A percentile compares a stretch with the other conserved stretches of the same genome.
Evolutionary conservation across 2,113 vertebrate species (phyloP).

Genomic region (Gopherus evgoodei): DNA sequence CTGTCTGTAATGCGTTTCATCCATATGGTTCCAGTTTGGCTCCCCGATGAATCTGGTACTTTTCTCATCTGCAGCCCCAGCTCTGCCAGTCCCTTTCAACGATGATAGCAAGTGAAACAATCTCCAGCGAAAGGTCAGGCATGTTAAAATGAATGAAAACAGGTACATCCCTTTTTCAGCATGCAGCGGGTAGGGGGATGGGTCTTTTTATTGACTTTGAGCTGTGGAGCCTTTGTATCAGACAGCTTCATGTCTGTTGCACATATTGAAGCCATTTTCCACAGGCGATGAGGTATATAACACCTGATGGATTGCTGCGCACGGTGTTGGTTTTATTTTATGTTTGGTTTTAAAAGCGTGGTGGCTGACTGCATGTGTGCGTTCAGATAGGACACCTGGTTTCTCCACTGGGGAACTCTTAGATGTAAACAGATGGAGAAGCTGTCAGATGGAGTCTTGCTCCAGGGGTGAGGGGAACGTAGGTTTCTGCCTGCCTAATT

Average conservation of each 20-base stretch:
- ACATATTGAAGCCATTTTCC: not conserved
- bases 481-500: not conserved
- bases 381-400: not conserved
- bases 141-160: not conserved
- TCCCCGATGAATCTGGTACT: not conserved
- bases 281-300: not conserved
- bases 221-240: not conserved
- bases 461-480: not conserved
- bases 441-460: not conserved
- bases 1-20: not conserved
- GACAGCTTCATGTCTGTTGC: not conserved
- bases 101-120: not conserved
- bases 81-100: not conserved
- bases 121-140: not conserved
- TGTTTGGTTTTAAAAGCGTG: accelerated
- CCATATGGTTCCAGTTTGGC: not conserved
- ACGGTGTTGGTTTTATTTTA: not conserved
- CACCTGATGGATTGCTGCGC: not conserved
- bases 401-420: not conserved
- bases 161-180: not conserved
- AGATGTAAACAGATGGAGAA: conserved; percentile 19
- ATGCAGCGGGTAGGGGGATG: accelerated
- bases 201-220: not conserved
- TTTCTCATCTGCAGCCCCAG: not conserved
- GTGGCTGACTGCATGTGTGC: not conserved